Evolutionary conservation across 2,797 vertebrate species (phyloP).

Genomic region (Rhinogobio ventralis): DNA sequence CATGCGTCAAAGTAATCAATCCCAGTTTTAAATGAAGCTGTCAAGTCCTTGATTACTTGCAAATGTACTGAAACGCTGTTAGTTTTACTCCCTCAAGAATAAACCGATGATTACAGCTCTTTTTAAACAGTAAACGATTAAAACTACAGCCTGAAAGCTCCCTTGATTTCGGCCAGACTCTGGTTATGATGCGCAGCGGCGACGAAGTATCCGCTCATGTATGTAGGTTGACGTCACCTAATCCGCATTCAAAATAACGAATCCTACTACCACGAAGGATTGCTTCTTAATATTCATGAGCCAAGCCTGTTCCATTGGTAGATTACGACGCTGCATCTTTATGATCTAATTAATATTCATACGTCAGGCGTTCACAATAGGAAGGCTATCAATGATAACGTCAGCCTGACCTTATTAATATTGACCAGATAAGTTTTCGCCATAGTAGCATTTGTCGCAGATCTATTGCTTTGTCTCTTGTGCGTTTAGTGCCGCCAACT

Average conservation of each 20-base stretch:
- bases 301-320: neutral
- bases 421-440: neutral
- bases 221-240: constrained; percentile 52
- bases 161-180: constrained; percentile 16
- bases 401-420: constrained; percentile 14
- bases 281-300: neutral
- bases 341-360: neutral
- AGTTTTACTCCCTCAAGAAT: neutral
- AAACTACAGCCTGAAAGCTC: constrained; percentile 24
- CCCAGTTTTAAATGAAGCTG: constrained; percentile 12
- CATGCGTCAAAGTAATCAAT: constrained; percentile 22
- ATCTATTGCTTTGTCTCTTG: neutral
- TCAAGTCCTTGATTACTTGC: neutral
- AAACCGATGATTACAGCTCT: neutral
- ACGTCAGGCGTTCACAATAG: neutral
- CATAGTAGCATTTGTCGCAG: neutral
- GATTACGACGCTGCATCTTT: no score
- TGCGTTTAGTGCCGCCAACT: constrained; percentile 13
- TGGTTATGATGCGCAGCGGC: constrained; percentile 43
- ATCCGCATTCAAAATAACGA: constrained; percentile 45
- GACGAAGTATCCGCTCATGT: constrained; percentile 38
- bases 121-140: constrained; percentile 2
- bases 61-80: neutral
- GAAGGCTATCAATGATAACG: neutral
- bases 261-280: constrained; percentile 8